These are phyloP conservation scores for Leptopilina myrica DNA, from an alignment of 2,888 invertebrate species.

Conservation along the genomic window DNA sequence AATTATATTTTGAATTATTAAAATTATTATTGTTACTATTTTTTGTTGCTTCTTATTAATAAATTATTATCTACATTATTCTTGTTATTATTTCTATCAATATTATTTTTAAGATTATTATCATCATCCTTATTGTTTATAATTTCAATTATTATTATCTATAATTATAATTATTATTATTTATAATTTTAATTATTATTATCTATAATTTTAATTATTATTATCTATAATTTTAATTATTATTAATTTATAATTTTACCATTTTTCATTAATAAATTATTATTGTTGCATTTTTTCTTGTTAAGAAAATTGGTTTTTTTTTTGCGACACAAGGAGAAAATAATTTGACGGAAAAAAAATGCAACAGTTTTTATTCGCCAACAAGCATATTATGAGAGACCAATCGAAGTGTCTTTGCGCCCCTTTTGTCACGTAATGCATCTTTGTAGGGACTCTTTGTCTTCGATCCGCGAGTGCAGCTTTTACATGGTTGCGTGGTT, in stretches of 20 bases:
- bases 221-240: background rate
- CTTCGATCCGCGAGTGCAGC: constrained; percentile 50
- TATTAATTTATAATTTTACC: too few species aligned
- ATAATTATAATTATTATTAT: too few species aligned
- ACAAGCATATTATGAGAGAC: constrained; percentile 3
- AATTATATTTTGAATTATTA: too few species aligned
- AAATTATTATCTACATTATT: too few species aligned
- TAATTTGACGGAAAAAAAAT: background rate
- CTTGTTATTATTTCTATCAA: too few species aligned
- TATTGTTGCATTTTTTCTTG: too few species aligned
- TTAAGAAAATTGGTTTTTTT: background rate
- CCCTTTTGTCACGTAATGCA: constrained; percentile 55
- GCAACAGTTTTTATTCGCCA: constrained; percentile 20
- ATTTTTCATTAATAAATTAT: too few species aligned
- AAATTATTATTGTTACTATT: too few species aligned
- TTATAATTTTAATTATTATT: background rate
- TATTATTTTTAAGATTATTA: too few species aligned
- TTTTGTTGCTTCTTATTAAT: too few species aligned
- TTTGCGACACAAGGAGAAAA: background rate
- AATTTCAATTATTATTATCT: background rate
- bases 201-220: background rate
- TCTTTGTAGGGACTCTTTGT: constrained; percentile 59
- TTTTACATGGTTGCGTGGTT: constrained; percentile 33
- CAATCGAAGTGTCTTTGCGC: constrained; percentile 36
- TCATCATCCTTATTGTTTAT: too few species aligned